Conservation (phyloP, 37 sponge, comb jelly and placozoan genomes). For the Cliona cf. orientalis region DNA sequence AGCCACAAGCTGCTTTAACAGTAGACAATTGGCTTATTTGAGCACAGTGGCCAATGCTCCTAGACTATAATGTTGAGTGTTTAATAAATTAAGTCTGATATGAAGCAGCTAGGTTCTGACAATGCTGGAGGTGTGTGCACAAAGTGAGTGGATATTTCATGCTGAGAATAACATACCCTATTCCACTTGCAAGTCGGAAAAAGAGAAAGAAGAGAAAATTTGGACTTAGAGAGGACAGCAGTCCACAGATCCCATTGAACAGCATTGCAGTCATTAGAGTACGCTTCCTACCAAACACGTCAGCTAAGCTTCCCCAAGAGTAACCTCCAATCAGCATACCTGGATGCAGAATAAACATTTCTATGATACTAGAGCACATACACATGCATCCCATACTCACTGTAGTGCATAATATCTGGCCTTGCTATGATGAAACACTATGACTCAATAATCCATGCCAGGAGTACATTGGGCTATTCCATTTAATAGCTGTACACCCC, state of each 20-base stretch:
- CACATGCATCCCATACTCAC: not conserved
- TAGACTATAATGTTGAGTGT: no score
- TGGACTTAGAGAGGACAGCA: slow-evolving; percentile 41
- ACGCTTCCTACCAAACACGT: slow-evolving; percentile 40
- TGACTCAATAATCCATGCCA: no score
- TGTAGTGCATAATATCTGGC: not conserved
- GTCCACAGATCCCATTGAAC: slow-evolving; percentile 38
- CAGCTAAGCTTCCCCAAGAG: slow-evolving; percentile 49
- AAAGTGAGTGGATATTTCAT: no score
- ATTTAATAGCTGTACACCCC: no score
- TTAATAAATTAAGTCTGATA: no score
- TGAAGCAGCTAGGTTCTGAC: no score
- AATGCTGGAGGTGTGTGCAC: no score
- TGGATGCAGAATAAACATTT: not conserved
- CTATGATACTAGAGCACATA: not conserved
- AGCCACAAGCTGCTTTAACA: no score
- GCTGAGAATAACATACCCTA: slow-evolving; percentile 42
- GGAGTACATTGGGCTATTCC: no score
- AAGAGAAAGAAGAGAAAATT: slow-evolving; percentile 46
- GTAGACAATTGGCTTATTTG: no score
- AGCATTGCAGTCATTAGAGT: slow-evolving; percentile 38
- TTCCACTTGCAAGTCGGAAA: slow-evolving; percentile 47
- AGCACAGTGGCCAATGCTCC: no score
- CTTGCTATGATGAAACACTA: no score
- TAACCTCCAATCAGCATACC: slow-evolving; percentile 61